Percentiles rank a stretch among this genome's conserved stretches.
These are phyloP conservation scores for Sebastiscus albofasciatus DNA, from an alignment of 2,797 vertebrate species.

Conservation along the genomic window DNA sequence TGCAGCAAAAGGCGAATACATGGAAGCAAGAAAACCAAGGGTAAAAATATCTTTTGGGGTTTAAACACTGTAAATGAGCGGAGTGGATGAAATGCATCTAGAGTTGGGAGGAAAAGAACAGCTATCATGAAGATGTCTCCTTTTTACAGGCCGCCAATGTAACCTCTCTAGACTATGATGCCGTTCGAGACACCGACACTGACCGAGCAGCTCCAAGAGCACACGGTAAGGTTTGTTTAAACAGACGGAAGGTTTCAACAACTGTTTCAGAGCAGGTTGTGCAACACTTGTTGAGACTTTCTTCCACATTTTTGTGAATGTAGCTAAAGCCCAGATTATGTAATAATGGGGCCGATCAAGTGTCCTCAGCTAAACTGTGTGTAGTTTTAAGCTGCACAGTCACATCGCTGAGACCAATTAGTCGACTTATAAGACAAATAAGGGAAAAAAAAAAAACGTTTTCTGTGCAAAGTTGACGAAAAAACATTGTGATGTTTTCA, in stretches of 20 bases:
- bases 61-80: neutral
- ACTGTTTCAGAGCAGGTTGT: slow-evolving; percentile 53
- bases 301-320: slow-evolving; percentile 58
- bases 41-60: slow-evolving; percentile 47
- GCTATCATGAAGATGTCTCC: slow-evolving; percentile 14
- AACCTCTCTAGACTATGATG: slow-evolving; percentile 39
- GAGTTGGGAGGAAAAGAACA: neutral
- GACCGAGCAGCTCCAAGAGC: slow-evolving; percentile 29
- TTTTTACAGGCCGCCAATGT: slow-evolving; percentile 58
- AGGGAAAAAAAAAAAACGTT: neutral
- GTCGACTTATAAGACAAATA: neutral
- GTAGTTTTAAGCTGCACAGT: slow-evolving; percentile 14
- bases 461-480: neutral
- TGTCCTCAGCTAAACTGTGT: slow-evolving; percentile 35
- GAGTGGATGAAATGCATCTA: neutral
- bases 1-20: slow-evolving; percentile 66
- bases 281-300: slow-evolving; percentile 51
- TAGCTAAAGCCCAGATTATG: slow-evolving; percentile 56
- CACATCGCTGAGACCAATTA: neutral
- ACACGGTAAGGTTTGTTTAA: slow-evolving; percentile 43
- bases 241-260: slow-evolving; percentile 35
- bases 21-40: slow-evolving; percentile 75
- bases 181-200: slow-evolving; percentile 24
- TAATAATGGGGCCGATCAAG: slow-evolving; percentile 58
- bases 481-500: slow-evolving; percentile 63